A percentile compares a stretch with the other conserved stretches of the same genome.
Conservation (phyloP, 2,888 invertebrate genomes). For the Chouioia cunea region DNA sequence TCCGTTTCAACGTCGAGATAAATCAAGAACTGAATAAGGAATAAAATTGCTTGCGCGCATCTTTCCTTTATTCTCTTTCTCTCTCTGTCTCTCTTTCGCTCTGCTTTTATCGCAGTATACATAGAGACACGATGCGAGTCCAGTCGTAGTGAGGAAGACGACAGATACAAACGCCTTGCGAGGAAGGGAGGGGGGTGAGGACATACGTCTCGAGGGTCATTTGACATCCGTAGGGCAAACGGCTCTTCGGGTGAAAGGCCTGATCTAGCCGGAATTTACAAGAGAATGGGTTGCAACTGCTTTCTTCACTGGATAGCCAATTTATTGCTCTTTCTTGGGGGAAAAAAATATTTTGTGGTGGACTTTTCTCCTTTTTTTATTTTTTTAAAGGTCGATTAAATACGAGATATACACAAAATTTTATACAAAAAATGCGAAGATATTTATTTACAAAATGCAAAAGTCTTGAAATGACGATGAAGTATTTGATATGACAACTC, state of each 20-base stretch:
- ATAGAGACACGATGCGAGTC: slow-evolving; percentile 20
- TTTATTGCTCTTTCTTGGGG: no score
- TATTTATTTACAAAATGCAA: no score
- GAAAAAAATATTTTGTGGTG: not conserved
- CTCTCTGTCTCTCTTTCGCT: not conserved
- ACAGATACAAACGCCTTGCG: slow-evolving; percentile 24
- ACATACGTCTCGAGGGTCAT: slow-evolving; percentile 56
- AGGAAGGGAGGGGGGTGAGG: slow-evolving; percentile 16
- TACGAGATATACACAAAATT: no score
- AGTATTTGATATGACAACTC: no score
- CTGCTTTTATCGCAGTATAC: not conserved
- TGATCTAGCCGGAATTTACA: no score
- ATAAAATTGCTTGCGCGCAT: slow-evolving; percentile 5
- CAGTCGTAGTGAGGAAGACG: slow-evolving; percentile 3
- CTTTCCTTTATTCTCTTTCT: not conserved
- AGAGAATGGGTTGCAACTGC: no score
- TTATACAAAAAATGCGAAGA: no score
- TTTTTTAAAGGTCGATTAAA: not conserved
- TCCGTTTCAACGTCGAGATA: not conserved
- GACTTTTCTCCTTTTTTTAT: slow-evolving; percentile 8
- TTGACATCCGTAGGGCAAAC: slow-evolving; percentile 54
- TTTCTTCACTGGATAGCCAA: no score
- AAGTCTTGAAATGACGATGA: no score
- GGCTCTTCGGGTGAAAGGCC: no score
- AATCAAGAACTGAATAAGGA: slow-evolving; percentile 13